Base-by-base conservation (phyloP, 1,140 invertebrate genomes). In the Danaus melanippus region DNA sequence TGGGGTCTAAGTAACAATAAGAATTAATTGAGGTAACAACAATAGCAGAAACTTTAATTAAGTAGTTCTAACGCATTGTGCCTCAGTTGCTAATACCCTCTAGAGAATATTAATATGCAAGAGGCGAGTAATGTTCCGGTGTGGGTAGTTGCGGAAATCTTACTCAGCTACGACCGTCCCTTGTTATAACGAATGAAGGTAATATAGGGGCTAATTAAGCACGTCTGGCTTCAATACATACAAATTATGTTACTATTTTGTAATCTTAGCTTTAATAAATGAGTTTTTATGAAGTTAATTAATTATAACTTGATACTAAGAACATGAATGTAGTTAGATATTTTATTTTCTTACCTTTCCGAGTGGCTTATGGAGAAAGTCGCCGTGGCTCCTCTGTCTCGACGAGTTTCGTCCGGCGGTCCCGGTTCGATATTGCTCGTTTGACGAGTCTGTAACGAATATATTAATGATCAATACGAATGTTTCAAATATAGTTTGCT, bases 351-450 rank as follows among this genome's bases (percentile, higher is more conserved):
- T 60, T 60, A 82, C 81, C 81, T 84, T 44, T 75, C 76, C 3
- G 81, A 79, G 44, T 69, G 72, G 46, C 81, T 85, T 46, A 85
- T 50, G 1, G 78, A 74, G n/a, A 67, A 55, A 0, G 67, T 46
- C 2, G 78, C 75, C 1, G 75, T 64, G 3, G 67, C 69, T 21
- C 69, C 69, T 53, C 63, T 72, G 12, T 64, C 69, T 9, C 69
- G 61, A 4, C 74, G 69, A 2, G 70, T 64, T 46, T 83, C 82
- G 55, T 83, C 79, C 8, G 82, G 82, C 6, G 82, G 82, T 0
- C 78, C 79, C 1, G 79, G 79, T 50, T 85, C 82, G 0, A 67
- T 73, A 48, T 68, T 77, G 56, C 72, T 83, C 45, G 75, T 76
- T 77, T 85, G 82, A 67, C 79, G 71, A 53, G 82, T 83, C 82